Base-by-base conservation (phyloP, 2,113 vertebrate species). In the Tenrec ecaudatus region DNA sequence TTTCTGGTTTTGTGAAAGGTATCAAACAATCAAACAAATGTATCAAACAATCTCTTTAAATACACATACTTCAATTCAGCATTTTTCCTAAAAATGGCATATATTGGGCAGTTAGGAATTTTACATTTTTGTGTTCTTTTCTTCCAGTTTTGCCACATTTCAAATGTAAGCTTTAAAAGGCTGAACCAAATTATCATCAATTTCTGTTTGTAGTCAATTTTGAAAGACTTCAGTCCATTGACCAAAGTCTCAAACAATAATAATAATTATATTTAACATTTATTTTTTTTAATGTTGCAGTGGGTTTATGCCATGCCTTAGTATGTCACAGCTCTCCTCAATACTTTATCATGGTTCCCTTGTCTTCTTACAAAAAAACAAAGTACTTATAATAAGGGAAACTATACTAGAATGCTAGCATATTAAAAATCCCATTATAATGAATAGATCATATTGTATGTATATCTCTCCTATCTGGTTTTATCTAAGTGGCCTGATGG, bases 31-130 rank as follows among this genome's bases (percentile, higher is more conserved):
- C 12, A 3, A 62, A n/a, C n/a, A 76, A 69, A 79, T 75, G 25
- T 29, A 0, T 86, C 47, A 23, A 38, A 62, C 31, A 64, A 66
- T 62, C 12, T 2, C 53, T 78, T 66, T 12, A 19, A 87, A 57
- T 12, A 4, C 20, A 14, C 4, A 0, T 7, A 53, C 3, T 5
- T 1, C 14, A 9, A 43, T 38, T 62, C 31, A 23, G 6, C 6
- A 36, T 43, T n/a, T 58, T 25, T 43, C 29, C 6, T 33, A 66
- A 47, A 17, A 14, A 10, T 22, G 19, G 5, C 23, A 2, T 23
- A 8, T 9, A 14, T 33, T 23, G 33, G 23, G 25, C 23, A 73
- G 43, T 66, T 73, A 57, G 47, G 47, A 53, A 8, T 27, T 4
- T 58, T 33, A 4, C 4, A 75, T 80, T 88, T 88, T 68, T 31